Conservation (phyloP, 1,140 invertebrate genomes). For the Sminthurinus signatus region DNA sequence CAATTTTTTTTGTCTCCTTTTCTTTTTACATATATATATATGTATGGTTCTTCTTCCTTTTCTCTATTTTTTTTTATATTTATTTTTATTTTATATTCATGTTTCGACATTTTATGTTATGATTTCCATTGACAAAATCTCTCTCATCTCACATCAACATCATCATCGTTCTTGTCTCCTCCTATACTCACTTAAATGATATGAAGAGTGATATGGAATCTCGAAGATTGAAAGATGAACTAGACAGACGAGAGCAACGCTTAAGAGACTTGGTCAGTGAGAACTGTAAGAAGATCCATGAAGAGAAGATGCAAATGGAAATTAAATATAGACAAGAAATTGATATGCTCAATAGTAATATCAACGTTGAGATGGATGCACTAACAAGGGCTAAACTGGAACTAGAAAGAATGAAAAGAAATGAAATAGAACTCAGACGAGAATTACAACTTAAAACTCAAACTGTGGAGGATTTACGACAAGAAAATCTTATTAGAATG, state of each 20-base stretch:
- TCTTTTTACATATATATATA: background rate
- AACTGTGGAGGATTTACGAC: conserved; percentile 66
- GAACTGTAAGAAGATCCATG: conserved; percentile 54
- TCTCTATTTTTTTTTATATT: background rate
- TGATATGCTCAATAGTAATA: conserved; percentile 66
- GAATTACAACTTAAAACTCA: conserved; percentile 64
- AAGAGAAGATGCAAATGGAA: conserved; percentile 65
- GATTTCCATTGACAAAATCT: too few relatives aligned
- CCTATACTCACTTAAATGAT: background rate
- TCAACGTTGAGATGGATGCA: conserved; percentile 71
- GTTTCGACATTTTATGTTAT: conserved; percentile 1
- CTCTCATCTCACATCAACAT: too few relatives aligned
- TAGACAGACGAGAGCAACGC: conserved; percentile 62
- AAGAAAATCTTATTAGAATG: conserved; percentile 67
- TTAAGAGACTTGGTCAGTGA: conserved; percentile 54
- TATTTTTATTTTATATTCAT: background rate
- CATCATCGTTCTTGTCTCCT: too few relatives aligned
- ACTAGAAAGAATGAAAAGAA: conserved; percentile 64
- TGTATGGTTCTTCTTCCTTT: background rate
- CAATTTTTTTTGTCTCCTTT: background rate
- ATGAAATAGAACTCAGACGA: conserved; percentile 63
- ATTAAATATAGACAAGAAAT: conserved; percentile 63
- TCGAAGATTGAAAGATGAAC: conserved; percentile 63
- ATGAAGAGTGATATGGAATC: conserved; percentile 57
- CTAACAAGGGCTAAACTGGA: conserved; percentile 66